Conservation (phyloP, 2,113 vertebrate species). For the Pteronura brasiliensis region DNA sequence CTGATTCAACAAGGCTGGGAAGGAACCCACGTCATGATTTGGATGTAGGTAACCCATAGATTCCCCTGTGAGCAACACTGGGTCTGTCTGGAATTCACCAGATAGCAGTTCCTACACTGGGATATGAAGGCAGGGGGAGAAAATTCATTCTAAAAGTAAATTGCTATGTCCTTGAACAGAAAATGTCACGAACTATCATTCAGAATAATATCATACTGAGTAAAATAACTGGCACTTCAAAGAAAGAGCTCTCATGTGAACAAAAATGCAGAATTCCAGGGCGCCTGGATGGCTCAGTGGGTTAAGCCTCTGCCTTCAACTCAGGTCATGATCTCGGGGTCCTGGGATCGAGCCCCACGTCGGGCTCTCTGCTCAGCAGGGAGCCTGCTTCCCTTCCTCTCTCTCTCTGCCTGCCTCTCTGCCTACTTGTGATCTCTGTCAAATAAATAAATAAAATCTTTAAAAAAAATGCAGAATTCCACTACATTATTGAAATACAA, state of each 20-base stretch:
- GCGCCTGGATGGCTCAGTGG: too few species aligned
- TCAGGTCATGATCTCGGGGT: too few species aligned
- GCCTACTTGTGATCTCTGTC: too few species aligned
- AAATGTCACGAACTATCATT: neutral
- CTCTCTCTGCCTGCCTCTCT: too few species aligned
- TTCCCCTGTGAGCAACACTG: neutral
- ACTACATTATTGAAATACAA: neutral
- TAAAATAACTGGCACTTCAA: conserved; percentile 33
- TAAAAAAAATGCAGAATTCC: neutral
- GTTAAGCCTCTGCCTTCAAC: too few species aligned
- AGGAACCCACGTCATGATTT: neutral
- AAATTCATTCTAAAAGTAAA: neutral
- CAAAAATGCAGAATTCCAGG: neutral
- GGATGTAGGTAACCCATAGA: neutral
- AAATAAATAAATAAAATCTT: too few species aligned
- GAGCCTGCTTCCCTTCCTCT: too few species aligned
- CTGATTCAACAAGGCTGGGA: neutral
- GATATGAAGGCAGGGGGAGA: neutral
- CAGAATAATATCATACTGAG: neutral
- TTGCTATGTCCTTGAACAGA: neutral
- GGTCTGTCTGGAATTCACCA: neutral
- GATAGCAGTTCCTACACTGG: neutral
- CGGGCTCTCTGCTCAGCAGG: too few species aligned
- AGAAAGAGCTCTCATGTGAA: neutral
- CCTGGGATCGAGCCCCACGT: too few species aligned